Base-by-base conservation (phyloP, 2,113 vertebrate species). In the Saimiri boliviensis region DNA sequence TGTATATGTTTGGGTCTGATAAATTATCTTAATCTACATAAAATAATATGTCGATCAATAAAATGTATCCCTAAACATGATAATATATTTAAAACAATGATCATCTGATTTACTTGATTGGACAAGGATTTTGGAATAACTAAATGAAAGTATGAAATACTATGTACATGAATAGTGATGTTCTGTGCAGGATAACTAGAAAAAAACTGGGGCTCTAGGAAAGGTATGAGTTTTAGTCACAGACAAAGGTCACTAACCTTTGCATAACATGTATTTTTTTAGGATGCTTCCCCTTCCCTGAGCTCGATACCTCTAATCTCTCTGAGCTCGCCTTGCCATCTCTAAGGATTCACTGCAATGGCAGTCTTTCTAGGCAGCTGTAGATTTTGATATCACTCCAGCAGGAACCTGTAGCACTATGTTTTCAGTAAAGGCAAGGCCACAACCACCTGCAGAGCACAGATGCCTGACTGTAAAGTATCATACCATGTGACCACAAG, bases 381-480 rank as follows among this genome's bases (percentile, higher is more conserved):
- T 9, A 32, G 47, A 70, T 56, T 3, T 37, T 37, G 5, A 30
- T 63, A 32, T 79, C 79, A 1, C 77, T 60, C 10, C 3, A 7
- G 20, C 58, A 49, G 45, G n/a, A 58, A 47, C 6, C 19, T 45
- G 7, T 9, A 56, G 5, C 35, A 45, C 4, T n/a, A 17, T 3
- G 8, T 32, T 0, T 56, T 16, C 19, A 54, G 30, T 42, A 32
- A 37, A 0, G 7, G 5, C 3, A 6, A 12, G 23, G 7, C 19
- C 8, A 21, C 32, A 49, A 2, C 11, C 16, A 4, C 12, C 23
- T 42, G 16, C 3, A 25, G 19, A 47, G 4, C 5, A 2, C 40
- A 47, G 3, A 63, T 27, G 8, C 11, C 3, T 27, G 37, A 1
- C 40, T 60, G 2, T 4, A 27, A 52, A 85, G 52, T 21, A 19